Conservation (phyloP, 2,888 invertebrate species). For the Hymenopus coronatus region DNA sequence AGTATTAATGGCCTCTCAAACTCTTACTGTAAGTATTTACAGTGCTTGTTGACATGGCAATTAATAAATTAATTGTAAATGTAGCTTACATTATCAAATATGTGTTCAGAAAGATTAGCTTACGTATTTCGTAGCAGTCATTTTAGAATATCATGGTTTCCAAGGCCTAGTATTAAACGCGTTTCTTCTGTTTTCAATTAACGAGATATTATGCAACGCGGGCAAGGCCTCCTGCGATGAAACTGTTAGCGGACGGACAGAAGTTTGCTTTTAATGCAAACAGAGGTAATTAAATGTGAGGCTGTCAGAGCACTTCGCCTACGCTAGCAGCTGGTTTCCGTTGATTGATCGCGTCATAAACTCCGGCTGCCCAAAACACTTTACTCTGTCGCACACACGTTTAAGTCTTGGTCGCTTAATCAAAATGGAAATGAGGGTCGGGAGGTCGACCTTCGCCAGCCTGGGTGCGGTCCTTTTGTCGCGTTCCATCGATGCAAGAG, state of each 20-base stretch:
- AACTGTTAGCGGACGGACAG: not conserved
- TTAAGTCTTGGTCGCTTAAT: not conserved
- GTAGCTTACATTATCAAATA: too few species aligned
- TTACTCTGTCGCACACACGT: not conserved
- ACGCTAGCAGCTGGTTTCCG: not conserved
- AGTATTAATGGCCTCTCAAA: too few species aligned
- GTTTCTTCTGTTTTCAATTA: too few species aligned
- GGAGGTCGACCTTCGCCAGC: not conserved
- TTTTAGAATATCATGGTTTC: too few species aligned
- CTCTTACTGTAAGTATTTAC: too few species aligned
- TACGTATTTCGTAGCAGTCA: too few species aligned
- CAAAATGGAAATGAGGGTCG: not conserved
- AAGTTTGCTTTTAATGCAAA: not conserved
- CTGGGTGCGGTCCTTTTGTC: not conserved
- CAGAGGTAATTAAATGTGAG: not conserved
- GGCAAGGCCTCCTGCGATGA: not conserved
- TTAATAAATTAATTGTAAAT: too few species aligned
- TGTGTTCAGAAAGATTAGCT: too few species aligned
- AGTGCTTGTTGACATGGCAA: too few species aligned
- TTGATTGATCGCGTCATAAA: not conserved
- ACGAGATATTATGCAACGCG: too few species aligned
- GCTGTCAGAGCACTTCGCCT: not conserved
- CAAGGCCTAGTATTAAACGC: too few species aligned
- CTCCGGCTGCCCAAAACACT: not conserved
- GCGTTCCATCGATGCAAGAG: not conserved